Percentiles rank a stretch among this genome's conserved stretches.
phyloP scores from a whole-genome alignment of 2,797 vertebrate genomes.

The Microtus agrestis region DNA sequence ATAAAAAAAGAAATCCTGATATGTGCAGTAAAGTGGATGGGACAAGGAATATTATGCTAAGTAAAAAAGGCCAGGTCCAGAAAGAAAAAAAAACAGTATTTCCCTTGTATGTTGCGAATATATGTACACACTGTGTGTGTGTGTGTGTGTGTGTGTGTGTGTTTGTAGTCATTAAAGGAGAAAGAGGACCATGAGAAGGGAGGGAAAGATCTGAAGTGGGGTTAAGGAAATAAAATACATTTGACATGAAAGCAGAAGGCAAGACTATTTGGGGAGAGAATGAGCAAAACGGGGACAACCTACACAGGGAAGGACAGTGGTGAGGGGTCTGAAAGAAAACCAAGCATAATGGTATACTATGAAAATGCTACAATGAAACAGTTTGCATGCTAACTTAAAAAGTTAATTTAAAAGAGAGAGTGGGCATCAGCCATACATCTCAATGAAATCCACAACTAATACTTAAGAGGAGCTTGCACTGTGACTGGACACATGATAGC shows the following conservation, averaged over 20 bases:
- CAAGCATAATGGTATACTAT: not conserved
- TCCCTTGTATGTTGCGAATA: not conserved
- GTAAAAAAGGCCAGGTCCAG: not conserved
- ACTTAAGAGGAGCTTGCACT: not conserved
- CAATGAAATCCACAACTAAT: conserved; percentile 40
- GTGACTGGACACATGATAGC: conserved; percentile 1
- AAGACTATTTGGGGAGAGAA: not conserved
- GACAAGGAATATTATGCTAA: not conserved
- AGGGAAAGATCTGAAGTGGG: not conserved
- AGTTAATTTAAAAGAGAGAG: not conserved
- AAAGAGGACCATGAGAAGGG: not conserved
- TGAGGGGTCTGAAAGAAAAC: not conserved
- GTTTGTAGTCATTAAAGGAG: not conserved
- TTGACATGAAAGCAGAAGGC: not conserved
- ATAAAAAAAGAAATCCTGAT: not conserved
- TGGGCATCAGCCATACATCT: not conserved
- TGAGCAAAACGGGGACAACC: not conserved
- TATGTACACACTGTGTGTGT: too few species aligned
- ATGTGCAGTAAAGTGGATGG: not conserved
- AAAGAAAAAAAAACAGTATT: not conserved
- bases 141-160: too few species aligned
- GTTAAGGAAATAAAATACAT: not conserved
- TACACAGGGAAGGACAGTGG: not conserved
- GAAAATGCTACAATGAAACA: not conserved
- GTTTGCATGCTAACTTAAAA: not conserved